phyloP scores from a whole-genome alignment of 2,888 invertebrate species.

The Colostygia pectinataria region DNA sequence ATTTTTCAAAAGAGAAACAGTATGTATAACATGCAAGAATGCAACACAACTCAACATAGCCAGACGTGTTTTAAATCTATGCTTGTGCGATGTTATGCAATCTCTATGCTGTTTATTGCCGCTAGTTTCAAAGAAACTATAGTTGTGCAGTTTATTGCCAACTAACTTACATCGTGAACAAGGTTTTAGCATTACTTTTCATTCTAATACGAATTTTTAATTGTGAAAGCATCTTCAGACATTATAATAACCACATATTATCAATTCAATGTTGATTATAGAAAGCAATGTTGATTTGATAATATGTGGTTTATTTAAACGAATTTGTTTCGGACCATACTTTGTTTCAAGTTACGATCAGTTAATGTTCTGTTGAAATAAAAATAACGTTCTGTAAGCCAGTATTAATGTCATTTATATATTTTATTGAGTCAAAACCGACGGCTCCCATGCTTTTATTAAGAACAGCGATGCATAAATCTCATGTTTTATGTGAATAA shows the following conservation, averaged over 20 bases:
- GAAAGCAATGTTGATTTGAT: no score
- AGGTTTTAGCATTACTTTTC: neutral
- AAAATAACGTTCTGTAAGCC: constrained; percentile 51
- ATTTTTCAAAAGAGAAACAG: no score
- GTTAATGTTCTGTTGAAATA: constrained; percentile 52
- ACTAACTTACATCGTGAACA: no score
- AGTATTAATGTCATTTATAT: constrained; percentile 65
- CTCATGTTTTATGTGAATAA: constrained; percentile 62
- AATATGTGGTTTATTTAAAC: constrained; percentile 19
- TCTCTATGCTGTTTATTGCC: no score
- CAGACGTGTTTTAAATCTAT: neutral
- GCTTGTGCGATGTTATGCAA: neutral
- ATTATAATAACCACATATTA: constrained; percentile 27
- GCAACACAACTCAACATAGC: neutral
- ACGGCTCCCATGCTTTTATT: constrained; percentile 62
- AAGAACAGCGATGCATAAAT: constrained; percentile 62
- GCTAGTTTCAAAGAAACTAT: no score
- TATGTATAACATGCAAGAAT: no score
- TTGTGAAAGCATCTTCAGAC: neutral
- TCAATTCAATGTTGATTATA: no score
- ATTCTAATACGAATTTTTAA: neutral
- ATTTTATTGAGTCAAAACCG: constrained; percentile 64
- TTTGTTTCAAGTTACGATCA: constrained; percentile 46
- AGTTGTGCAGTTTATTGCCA: no score
- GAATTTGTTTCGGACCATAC: constrained; percentile 35